Evolutionary conservation across 2,888 invertebrate genomes (phyloP), one percentile per base, ranked within the genome.

Genomic region (Heliothis peltigera): DNA sequence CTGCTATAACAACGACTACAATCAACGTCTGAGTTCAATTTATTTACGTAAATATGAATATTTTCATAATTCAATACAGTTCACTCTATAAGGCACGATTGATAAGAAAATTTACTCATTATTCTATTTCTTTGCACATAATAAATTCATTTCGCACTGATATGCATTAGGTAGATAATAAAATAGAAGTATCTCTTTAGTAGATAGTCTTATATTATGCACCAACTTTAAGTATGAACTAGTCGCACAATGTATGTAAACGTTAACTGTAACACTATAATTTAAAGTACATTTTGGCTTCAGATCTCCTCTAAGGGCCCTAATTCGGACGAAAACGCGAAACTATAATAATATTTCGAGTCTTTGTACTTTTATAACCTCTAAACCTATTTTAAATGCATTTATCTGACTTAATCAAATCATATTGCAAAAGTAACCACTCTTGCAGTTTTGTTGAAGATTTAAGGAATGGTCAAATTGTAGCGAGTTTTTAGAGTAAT

Each of bases 311-410:
- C 48, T 83, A 80, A 79, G 80, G 80, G 70, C 71, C 70, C 72
- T 75, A 68, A 79, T 77, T 82, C 81, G 67, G 84, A 87, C 87
- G 88, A 89, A 90, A 89, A 88, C 86, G 87, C 85, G 59, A 77
- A 77, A 75, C 59, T 80, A 78, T 83, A 80, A 77, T 79, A 74
- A 82, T 80, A 85, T 84, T 87, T 89, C 85, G 87, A 91, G 89
- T 91, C 87, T 92, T 94, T 94, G 93, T 93, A 94, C 93, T 93
- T 91, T 85, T 84, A 59, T 77, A 83, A 84, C 85, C 70, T 85
- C 89, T 93, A 92, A 91, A 88, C 77, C 92, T 93, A 94, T 85
- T 86, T 88, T 94, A 94, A 94, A 94, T 94, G 94, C 94, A 92
- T 89, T 89, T 77, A 83, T 87, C 85, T 87, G 89, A 92, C 89